Percentiles rank a stretch among this genome's conserved stretches.
Conservation (phyloP, 2,888 invertebrate species). For the Lepidocyrtoides sp. region DNA sequence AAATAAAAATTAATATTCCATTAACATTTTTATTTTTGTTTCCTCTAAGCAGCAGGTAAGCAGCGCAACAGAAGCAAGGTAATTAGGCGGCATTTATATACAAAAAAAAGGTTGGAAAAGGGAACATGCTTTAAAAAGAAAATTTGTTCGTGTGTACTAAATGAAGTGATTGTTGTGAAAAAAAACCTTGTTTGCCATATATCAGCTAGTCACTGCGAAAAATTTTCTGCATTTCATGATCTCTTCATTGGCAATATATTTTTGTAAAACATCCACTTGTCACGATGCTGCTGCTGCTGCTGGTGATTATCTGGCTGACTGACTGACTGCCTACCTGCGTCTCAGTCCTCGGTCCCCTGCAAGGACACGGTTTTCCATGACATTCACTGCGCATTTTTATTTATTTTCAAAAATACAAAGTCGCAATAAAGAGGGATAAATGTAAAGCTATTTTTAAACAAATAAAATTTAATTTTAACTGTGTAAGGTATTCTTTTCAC, state of each 20-base stretch:
- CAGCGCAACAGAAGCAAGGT: neutral
- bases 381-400: neutral
- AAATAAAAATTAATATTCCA: neutral
- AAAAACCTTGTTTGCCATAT: neutral
- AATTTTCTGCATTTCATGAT: neutral
- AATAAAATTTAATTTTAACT: neutral
- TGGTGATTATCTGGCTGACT: neutral
- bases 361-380: conserved; percentile 25
- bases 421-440: neutral
- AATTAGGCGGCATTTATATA: conserved; percentile 24
- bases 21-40: neutral
- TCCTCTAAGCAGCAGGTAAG: neutral
- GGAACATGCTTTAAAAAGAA: conserved; percentile 1
- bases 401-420: neutral
- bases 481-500: neutral
- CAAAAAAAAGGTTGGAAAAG: conserved; percentile 4
- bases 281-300: neutral
- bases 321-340: no score
- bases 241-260: neutral
- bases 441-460: neutral
- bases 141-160: neutral
- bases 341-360: neutral
- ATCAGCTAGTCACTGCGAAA: neutral
- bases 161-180: neutral
- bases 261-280: neutral